These are phyloP conservation scores for Glyptemys insculpta DNA, from an alignment of 2,797 vertebrate species.

Conservation along the genomic window DNA sequence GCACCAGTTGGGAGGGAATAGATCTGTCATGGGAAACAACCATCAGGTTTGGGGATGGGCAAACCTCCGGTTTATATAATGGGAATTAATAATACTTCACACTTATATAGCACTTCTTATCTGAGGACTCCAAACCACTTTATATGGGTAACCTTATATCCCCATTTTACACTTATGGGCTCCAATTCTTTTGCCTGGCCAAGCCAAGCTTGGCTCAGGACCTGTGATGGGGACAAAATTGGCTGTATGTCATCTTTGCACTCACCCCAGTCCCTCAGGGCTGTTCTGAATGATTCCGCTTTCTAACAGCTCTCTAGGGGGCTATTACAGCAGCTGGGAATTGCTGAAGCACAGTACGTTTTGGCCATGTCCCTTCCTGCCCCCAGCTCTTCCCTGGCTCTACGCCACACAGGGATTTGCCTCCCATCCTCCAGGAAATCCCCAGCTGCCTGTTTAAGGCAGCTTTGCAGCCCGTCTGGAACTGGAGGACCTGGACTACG, in stretches of 20 bases:
- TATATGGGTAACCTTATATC: not conserved
- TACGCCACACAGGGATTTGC: not conserved
- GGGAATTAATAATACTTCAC: not conserved
- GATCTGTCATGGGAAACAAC: not conserved
- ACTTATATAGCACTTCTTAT: not conserved
- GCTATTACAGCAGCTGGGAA: not conserved
- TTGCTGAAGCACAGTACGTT: not conserved
- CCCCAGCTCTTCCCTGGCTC: not conserved
- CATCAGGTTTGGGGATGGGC: not conserved
- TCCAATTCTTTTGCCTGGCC: conserved; percentile 2
- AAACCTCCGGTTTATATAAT: not conserved
- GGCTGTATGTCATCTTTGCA: not conserved
- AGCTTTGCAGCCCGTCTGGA: not conserved
- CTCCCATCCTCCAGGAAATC: not conserved
- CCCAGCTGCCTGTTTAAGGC: not conserved
- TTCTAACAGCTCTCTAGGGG: not conserved
- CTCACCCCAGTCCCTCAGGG: not conserved
- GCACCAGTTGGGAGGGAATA: not conserved
- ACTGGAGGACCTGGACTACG: not conserved
- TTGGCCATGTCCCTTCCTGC: not conserved
- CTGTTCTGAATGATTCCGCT: not conserved
- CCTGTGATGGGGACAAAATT: not conserved
- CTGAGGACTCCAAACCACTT: not conserved
- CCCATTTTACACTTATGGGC: not conserved
- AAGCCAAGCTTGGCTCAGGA: conserved; percentile 9